A percentile compares a stretch with the other conserved stretches of the same genome.
Evolutionary conservation across 2,113 vertebrate species (phyloP).

Genomic region (Melanostigma gelatinosum): DNA sequence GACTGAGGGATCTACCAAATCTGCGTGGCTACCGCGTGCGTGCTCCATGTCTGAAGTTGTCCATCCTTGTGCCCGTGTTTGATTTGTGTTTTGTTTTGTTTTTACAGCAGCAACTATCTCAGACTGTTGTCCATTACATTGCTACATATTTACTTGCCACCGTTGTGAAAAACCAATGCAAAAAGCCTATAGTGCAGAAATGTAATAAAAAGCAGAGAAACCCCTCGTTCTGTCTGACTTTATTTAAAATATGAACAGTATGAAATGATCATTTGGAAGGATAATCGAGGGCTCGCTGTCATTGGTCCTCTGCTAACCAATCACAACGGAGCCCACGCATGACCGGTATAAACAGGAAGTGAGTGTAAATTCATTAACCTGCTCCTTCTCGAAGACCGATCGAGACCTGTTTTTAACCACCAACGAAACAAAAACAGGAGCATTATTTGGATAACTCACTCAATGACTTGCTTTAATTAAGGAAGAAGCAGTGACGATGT

Average conservation of each 20-base stretch:
- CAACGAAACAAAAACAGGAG: rapidly evolving
- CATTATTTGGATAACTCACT: no score
- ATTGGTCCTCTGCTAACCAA: conserved; percentile 60
- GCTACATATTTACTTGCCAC: conserved; percentile 63
- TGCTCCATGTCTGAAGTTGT: conserved; percentile 31
- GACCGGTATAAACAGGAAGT: conserved; percentile 72
- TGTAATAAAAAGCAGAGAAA: conserved; percentile 72
- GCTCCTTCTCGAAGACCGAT: neutral
- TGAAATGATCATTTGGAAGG: neutral
- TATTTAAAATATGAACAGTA: neutral
- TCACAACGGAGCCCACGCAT: conserved; percentile 16
- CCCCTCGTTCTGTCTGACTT: conserved; percentile 5
- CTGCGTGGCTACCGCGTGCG: conserved; percentile 42
- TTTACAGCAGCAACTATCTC: conserved; percentile 31
- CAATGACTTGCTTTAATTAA: neutral
- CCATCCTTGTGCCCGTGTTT: conserved; percentile 48
- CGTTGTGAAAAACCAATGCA: conserved; percentile 75
- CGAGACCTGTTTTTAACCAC: neutral
- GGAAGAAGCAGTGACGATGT: neutral
- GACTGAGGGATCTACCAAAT: conserved; percentile 44
- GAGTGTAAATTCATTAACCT: neutral
- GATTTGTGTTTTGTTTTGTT: conserved; percentile 23
- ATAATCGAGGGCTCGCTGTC: neutral
- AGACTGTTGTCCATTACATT: conserved; percentile 47
- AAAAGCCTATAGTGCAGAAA: conserved; percentile 70